Conservation (phyloP, 2,888 invertebrate genomes). For the Rapana venosa region DNA sequence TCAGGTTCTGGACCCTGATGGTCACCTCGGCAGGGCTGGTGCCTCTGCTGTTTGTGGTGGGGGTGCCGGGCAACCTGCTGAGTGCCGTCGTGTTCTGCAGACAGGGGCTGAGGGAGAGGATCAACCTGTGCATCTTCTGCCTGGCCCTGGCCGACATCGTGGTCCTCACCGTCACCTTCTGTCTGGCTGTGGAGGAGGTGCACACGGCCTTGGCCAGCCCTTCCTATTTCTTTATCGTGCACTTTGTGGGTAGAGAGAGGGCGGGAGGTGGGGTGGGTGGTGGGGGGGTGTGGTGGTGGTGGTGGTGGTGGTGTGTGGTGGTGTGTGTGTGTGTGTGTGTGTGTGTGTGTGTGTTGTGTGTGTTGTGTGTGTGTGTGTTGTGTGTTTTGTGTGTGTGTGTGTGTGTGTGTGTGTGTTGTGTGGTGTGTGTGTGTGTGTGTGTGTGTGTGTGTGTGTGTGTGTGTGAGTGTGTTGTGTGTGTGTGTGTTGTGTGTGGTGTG, state of each 20-base stretch:
- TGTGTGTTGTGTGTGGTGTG: no score
- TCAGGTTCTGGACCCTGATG: not conserved
- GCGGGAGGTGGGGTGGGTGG: no score
- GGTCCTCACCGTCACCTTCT: slow-evolving; percentile 9
- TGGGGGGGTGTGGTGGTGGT: no score
- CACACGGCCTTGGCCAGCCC: not conserved
- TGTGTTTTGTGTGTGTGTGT: no score
- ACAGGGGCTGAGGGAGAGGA: slow-evolving; percentile 33
- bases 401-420: no score
- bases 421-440: no score
- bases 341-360: no score
- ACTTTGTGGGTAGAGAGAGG: not conserved
- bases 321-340: no score
- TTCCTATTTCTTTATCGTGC: not conserved
- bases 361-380: no score
- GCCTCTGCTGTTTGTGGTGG: slow-evolving; percentile 19
- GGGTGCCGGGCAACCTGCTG: slow-evolving; percentile 36
- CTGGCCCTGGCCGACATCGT: slow-evolving; percentile 25
- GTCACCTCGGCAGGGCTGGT: not conserved
- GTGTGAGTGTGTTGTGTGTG: no score
- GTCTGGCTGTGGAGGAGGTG: not conserved
- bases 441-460: no score
- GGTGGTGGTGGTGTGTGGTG: no score
- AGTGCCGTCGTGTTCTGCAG: slow-evolving; percentile 34
- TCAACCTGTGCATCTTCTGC: slow-evolving; percentile 38